phyloP scores from a whole-genome alignment of 2,888 invertebrate species.

The Dicroscelio sp. region DNA sequence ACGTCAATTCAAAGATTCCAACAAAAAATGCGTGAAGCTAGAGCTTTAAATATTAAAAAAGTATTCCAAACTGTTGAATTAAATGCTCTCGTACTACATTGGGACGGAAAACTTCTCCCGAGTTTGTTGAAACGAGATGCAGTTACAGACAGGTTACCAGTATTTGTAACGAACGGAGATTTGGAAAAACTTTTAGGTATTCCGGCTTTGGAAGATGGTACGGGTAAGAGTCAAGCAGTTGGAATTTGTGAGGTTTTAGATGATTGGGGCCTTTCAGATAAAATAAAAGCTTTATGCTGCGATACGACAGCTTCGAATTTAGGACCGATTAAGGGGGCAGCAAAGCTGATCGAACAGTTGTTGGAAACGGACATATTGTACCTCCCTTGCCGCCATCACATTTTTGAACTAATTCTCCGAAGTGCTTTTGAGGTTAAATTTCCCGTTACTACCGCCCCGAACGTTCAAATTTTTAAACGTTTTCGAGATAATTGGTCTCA shows the following conservation, averaged over 20 bases:
- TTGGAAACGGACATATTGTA: constrained; percentile 63
- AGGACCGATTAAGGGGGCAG: constrained; percentile 78
- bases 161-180: constrained; percentile 4
- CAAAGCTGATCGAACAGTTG: constrained; percentile 79
- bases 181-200: constrained; percentile 32
- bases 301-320: constrained; percentile 83
- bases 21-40: neutral
- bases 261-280: constrained; percentile 80
- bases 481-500: constrained; percentile 28
- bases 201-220: constrained; percentile 41
- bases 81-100: neutral
- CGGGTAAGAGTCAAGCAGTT: constrained; percentile 36
- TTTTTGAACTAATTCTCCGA: constrained; percentile 44
- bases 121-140: neutral
- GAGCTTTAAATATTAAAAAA: neutral
- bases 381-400: constrained; percentile 69
- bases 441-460: constrained; percentile 33
- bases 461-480: constrained; percentile 40
- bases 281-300: constrained; percentile 82
- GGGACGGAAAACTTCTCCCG: constrained; percentile 1
- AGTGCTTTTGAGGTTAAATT: constrained; percentile 19
- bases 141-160: neutral
- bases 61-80: neutral
- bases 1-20: neutral
- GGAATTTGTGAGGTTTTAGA: constrained; percentile 9